A percentile compares a stretch with the other conserved stretches of the same genome.
phyloP scores from a whole-genome alignment of 2,888 invertebrate genomes.

The Cephus pulcher region DNA sequence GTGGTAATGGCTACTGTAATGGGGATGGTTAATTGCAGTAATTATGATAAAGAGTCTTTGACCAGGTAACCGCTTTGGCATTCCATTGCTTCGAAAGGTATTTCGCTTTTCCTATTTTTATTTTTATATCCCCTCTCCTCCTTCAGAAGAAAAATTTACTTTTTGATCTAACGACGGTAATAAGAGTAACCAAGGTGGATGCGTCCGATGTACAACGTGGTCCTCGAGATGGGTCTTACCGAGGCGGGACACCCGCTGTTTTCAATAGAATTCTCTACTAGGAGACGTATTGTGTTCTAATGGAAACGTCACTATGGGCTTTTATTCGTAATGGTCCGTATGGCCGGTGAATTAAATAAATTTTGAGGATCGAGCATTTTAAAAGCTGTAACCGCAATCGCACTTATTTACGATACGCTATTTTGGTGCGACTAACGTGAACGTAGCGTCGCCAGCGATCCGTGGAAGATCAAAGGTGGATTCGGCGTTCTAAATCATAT shows the following conservation, averaged over 20 bases:
- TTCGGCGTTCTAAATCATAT: conserved; percentile 1
- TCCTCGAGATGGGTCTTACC: background rate
- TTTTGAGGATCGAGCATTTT: background rate
- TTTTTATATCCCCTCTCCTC: background rate
- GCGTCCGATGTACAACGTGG: background rate
- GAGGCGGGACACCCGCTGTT: background rate
- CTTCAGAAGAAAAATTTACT: background rate
- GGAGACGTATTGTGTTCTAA: background rate
- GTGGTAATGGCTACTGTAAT: background rate
- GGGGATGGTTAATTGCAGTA: background rate
- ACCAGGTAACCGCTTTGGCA: background rate
- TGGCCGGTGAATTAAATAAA: background rate
- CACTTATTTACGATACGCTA: conserved; percentile 6
- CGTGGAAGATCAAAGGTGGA: background rate
- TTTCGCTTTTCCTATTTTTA: background rate
- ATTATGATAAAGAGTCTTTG: background rate
- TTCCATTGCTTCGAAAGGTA: background rate
- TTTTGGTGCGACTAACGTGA: background rate
- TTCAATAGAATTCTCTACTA: background rate
- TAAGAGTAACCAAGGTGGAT: background rate
- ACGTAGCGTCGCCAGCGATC: background rate
- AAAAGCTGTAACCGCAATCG: background rate
- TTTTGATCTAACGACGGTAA: background rate
- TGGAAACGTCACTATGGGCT: background rate
- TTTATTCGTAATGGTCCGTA: background rate